Evolutionary conservation across 2,113 vertebrate species (phyloP), one percentile per base, ranked within the genome.

Genomic region (Sakesphorus luctuosus): DNA sequence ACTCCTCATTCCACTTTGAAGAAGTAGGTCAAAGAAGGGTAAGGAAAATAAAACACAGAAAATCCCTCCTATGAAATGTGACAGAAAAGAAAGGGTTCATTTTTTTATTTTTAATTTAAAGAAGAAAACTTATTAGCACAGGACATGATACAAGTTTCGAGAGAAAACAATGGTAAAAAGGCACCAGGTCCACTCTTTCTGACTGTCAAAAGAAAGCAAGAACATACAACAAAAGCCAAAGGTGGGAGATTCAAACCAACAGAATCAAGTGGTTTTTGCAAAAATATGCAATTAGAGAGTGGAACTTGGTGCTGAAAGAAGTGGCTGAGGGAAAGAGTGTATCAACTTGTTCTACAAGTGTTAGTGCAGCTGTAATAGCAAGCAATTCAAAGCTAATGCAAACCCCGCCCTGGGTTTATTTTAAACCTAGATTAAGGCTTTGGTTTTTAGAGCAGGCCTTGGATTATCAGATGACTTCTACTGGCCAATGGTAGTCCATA

Each of bases 21-120:
- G 61, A 96, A 91, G 16, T 80, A 95, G 79, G 82, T 88, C 92
- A 72, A 77, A 96, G 68, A 90, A 94, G 68, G 90, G 84, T 83
- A 96, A 33, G 17, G 59, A 81, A 90, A 95, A 92, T 47, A 91
- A 80, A 90, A 83, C 72, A 91, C 0, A 9, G 82, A 94, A 97
- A 95, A 94, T 74, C 92, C 76, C 66, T 84, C 28, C 68, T 65
- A 67, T 26, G 38, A 92, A 89, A 96, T 86, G 26, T 56, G 38
- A 76, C 28, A 72, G 31, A 28, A 87, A 87, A 90, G 44, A 91
- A 90, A 38, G 19, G 4, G 11, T 25, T 47, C 13, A 0, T 24
- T 50, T 69, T 49, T 73, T 63, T 53, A 46, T 49, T 69, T 84
- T 59, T 33, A 74, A 68, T 87, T 74, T 91, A 75, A 83, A 47